These are phyloP conservation scores for Hafferia zeledoni DNA, from an alignment of 2,797 vertebrate species.

Conservation along the genomic window DNA sequence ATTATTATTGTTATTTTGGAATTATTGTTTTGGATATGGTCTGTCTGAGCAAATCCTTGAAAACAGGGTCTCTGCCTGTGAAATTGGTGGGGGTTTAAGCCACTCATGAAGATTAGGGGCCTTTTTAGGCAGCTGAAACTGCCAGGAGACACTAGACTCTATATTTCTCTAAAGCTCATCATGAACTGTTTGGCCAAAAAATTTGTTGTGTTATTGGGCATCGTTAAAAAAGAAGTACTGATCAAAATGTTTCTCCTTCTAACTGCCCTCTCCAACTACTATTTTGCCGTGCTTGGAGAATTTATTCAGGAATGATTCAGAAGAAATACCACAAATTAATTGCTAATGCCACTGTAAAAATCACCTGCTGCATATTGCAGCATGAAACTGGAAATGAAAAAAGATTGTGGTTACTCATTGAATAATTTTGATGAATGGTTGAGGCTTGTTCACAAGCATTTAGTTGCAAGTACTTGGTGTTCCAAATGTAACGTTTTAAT, in stretches of 20 bases:
- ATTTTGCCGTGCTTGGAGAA: not conserved
- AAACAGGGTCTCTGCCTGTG: not conserved
- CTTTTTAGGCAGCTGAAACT: not conserved
- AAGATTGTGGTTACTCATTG: slow-evolving; percentile 37
- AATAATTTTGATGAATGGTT: slow-evolving; percentile 60
- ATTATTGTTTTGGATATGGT: not conserved
- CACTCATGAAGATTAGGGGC: not conserved
- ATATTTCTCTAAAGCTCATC: not conserved
- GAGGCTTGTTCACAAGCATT: slow-evolving; percentile 1
- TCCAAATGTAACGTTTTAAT: slow-evolving; percentile 18
- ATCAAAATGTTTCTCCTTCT: not conserved
- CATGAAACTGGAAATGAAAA: slow-evolving; percentile 4
- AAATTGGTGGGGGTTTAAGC: accelerated
- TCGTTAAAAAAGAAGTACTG: not conserved
- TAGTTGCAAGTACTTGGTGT: slow-evolving; percentile 4
- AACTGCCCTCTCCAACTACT: not conserved
- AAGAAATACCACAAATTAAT: slow-evolving; percentile 31
- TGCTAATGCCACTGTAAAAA: slow-evolving; percentile 10
- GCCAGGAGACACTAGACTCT: not conserved
- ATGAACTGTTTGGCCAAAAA: not conserved
- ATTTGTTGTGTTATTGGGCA: not conserved
- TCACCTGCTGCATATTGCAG: not conserved
- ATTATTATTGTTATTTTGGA: not conserved
- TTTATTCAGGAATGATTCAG: not conserved
- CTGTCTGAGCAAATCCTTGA: not conserved